Base-by-base conservation (phyloP, 2,888 invertebrate species). In the Micropterix aruncella region DNA sequence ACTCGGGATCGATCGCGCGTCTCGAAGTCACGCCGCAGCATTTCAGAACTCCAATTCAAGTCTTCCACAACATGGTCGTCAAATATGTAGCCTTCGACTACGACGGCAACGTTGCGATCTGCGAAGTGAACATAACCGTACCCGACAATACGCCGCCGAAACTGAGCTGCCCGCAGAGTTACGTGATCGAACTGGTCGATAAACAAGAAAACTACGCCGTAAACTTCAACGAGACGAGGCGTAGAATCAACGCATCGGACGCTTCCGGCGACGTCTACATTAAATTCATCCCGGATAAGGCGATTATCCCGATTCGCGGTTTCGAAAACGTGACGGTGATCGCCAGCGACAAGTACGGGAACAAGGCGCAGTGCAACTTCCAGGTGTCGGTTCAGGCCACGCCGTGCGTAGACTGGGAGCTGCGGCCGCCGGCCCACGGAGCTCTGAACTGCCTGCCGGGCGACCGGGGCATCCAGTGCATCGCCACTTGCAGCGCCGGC, bases 81-180 rank as follows among this genome's bases (percentile, higher is more conserved):
- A 86, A 91, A 67, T 97, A 95, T 57, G 86, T 94, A 1, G 97
- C 96, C 2, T 96, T 91, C 56, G 97, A 97, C 66, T 92, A 90
- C 56, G 95, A 95, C 58, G 95, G 95, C 52, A 97, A 97, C 58
- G 93, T 93, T 12, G 97, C 95, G 12, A 92, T 93, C 58, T 97
- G 97, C 59, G 88, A 90, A 71, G 92, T 97, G 19, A 92, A 93
- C 55, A 91, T 97, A 19, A 91, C 93, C 1, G 92, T 93, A 7
- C 90, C 90, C 19, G 93, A 94, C 62, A 85, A 92, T 44, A 92
- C 91, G 1, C 92, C 93, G 43, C 93, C 93, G 4, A 79, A 80
- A 56, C 65, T 93, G 37, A 90, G 87, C 58, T 94, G 93, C 56
- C 93, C 93, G 1, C 91, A 92, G 61, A 92, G 92, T 58, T 93